Base-by-base conservation (phyloP, 2,888 invertebrate genomes). In the Cyrtodaria siliqua region DNA sequence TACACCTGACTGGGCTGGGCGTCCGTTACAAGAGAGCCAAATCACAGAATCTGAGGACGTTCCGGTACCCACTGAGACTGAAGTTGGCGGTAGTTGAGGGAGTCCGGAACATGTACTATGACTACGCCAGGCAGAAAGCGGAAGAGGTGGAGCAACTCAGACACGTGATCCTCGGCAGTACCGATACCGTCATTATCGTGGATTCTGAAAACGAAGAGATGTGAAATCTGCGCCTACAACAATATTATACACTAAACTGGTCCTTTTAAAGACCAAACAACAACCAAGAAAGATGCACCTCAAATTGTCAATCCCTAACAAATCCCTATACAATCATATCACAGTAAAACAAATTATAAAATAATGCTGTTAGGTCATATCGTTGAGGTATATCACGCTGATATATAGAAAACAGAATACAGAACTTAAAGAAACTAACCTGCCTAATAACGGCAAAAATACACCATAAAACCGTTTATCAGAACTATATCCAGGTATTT, bases 11-110 rank as follows among this genome's bases (percentile, higher is more conserved):
- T 16, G 82, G 73, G 14, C 60, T 84, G 42, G 61, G 69, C 52
- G 52, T 67, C 47, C 81, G 89, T 9, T 89, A 89, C 81, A 81
- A 83, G 42, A 75, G 76, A 16, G 88, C 89, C 38, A 80, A 74
- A 69, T 49, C 66, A 26, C 73, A 73, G 29, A 86, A 87, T 63
- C 64, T 73, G 59, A 69, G 86, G 18, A 73, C 87, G 1, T 87
- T 87, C 79, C 85, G 88, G 47, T 89, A 89, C 78, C 82, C 76
- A 33, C 70, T 88, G 18, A 73, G 88, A 42, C 82, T 89, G 50
- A 76, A 83, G 4, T 80, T 89, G 66, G 84, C 88, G 24, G 86
- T 88, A 8, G 67, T 81, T 3, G 83, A 85, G 62, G 84, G 82
- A 0, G 56, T 83, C 20, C 52, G 82, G 16, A 81, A 81, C 66